phyloP scores from a whole-genome alignment of 2,797 vertebrate genomes.

The Liasis olivaceus region DNA sequence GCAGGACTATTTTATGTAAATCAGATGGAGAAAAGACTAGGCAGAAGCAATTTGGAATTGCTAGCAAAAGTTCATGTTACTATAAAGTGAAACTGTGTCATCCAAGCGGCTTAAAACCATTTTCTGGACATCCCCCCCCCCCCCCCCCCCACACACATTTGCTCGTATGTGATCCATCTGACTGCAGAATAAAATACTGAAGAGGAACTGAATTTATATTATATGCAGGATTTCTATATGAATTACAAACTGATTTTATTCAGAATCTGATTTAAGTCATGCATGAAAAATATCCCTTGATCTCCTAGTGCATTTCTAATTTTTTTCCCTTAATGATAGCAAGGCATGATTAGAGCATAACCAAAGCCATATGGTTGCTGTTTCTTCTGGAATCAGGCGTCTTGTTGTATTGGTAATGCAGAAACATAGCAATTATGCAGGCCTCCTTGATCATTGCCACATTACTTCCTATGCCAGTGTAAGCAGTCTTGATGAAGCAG shows the following conservation, averaged over 20 bases:
- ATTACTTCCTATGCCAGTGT: background rate
- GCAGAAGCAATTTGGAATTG: background rate
- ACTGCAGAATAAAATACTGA: background rate
- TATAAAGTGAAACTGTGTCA: background rate
- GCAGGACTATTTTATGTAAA: background rate
- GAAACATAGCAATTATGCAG: background rate
- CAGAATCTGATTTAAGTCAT: background rate
- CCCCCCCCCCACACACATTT: background rate
- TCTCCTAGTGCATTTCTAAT: background rate
- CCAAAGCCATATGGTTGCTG: background rate
- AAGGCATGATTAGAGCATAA: background rate
- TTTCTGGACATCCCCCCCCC: background rate
- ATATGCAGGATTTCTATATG: background rate
- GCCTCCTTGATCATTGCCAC: background rate
- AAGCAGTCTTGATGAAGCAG: background rate
- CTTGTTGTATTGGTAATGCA: background rate
- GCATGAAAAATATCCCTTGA: background rate
- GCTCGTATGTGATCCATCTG: background rate
- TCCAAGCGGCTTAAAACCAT: background rate
- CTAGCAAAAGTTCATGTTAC: background rate
- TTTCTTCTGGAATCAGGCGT: background rate
- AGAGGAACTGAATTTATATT: background rate
- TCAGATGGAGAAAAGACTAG: background rate
- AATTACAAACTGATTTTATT: background rate
- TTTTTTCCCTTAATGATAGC: background rate